Evolutionary conservation across 2,113 vertebrate species (phyloP).

Genomic region (Aegotheles bennettii): DNA sequence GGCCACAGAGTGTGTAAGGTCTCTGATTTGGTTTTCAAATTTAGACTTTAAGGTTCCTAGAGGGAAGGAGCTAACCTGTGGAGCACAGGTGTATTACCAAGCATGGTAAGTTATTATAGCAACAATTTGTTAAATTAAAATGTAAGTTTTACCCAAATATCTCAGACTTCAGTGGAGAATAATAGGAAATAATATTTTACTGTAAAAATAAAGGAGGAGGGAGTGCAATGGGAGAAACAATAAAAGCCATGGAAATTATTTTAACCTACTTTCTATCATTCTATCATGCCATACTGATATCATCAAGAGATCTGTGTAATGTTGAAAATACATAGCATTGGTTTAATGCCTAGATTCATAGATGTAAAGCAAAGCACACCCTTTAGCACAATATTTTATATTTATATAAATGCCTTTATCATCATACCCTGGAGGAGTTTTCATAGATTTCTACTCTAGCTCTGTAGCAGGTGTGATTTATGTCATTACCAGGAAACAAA

Average conservation of each 20-base stretch:
- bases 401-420: not conserved
- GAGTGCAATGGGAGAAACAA: not conserved
- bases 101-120: not conserved
- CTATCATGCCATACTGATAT: not conserved
- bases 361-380: not conserved
- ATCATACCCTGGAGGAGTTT: not conserved
- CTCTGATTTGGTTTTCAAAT: not conserved
- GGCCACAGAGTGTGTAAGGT: not conserved
- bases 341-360: not conserved
- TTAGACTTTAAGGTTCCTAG: not conserved
- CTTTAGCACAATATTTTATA: not conserved
- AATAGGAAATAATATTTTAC: not conserved
- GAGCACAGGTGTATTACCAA: not conserved
- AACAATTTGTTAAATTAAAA: not conserved
- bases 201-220: not conserved
- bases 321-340: not conserved
- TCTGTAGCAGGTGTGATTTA: not conserved
- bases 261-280: not conserved
- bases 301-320: not conserved
- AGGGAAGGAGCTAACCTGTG: not conserved
- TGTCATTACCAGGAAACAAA: not conserved
- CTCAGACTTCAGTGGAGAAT: not conserved
- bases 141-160: not conserved
- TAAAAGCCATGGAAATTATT: not conserved
- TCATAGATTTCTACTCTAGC: not conserved